Evolutionary conservation across 2,888 invertebrate species (phyloP).

Genomic region (Macrostomum cliftonense): DNA sequence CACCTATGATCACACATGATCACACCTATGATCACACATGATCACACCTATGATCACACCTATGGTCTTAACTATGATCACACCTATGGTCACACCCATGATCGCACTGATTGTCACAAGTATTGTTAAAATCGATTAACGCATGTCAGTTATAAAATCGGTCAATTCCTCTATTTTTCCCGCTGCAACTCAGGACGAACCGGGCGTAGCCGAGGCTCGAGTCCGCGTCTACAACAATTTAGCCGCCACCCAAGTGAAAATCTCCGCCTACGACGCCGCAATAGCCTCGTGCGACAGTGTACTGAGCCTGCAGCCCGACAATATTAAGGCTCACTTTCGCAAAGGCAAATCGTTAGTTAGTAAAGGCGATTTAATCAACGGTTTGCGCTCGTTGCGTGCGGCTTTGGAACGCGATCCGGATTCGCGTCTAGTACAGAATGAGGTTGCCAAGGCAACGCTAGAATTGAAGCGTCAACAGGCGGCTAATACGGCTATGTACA

Average conservation of each 20-base stretch:
- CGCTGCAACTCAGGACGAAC: background rate
- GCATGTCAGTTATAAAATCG: too few relatives aligned
- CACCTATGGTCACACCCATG: too few relatives aligned
- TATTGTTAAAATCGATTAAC: too few relatives aligned
- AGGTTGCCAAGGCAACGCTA: background rate
- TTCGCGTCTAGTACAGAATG: background rate
- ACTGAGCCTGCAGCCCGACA: constrained; percentile 60
- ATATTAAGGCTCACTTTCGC: constrained; percentile 72
- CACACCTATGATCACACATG: too few relatives aligned
- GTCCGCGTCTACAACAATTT: constrained; percentile 72
- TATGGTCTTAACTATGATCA: too few relatives aligned
- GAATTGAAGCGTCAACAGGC: too few relatives aligned
- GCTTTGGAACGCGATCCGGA: background rate
- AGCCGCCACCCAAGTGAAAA: constrained; percentile 71
- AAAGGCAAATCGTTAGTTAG: constrained; percentile 48
- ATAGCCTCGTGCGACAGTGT: constrained; percentile 63
- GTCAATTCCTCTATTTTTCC: too few relatives aligned
- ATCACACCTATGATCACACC: too few relatives aligned
- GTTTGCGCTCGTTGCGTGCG: background rate
- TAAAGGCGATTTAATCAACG: background rate
- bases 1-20: too few relatives aligned
- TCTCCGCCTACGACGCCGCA: constrained; percentile 59
- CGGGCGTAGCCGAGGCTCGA: constrained; percentile 46
- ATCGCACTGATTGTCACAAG: too few relatives aligned
- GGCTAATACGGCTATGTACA: too few relatives aligned